A percentile compares a stretch with the other conserved stretches of the same genome.
These are phyloP conservation scores for Equus przewalskii DNA, from an alignment of 2,113 vertebrate species.

Conservation along the genomic window DNA sequence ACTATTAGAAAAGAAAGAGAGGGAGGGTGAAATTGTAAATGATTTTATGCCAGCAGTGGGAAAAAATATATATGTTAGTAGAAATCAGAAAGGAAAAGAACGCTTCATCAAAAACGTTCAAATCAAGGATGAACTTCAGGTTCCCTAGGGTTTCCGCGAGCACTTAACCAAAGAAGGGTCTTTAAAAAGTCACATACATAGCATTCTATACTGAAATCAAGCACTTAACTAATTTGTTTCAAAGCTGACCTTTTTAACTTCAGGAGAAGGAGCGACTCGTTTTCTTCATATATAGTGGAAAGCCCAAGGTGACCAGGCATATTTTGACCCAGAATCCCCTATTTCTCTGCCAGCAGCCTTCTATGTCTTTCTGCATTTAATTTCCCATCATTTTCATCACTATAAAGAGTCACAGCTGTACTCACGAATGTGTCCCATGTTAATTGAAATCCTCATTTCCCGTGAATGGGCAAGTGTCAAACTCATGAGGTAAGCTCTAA, in stretches of 20 bases:
- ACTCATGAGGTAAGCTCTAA: neutral
- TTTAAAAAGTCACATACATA: slow-evolving; percentile 27
- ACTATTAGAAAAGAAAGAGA: neutral
- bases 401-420: neutral
- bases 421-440: neutral
- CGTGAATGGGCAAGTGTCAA: neutral
- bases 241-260: slow-evolving; percentile 48
- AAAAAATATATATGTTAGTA: neutral
- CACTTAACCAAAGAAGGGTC: slow-evolving; percentile 40
- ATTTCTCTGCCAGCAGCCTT: neutral
- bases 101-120: neutral
- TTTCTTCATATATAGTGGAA: neutral
- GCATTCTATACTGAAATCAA: slow-evolving; percentile 45
- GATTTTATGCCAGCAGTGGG: neutral
- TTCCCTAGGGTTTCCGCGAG: neutral
- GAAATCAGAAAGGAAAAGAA: neutral
- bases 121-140: neutral
- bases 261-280: neutral
- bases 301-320: neutral
- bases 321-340: neutral
- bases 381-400: neutral
- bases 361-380: neutral
- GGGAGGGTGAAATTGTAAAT: neutral
- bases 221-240: slow-evolving; percentile 49
- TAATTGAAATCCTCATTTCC: slow-evolving; percentile 50